These are phyloP conservation scores for Vidua chalybeata DNA, from an alignment of 2,113 vertebrate species.

Conservation along the genomic window DNA sequence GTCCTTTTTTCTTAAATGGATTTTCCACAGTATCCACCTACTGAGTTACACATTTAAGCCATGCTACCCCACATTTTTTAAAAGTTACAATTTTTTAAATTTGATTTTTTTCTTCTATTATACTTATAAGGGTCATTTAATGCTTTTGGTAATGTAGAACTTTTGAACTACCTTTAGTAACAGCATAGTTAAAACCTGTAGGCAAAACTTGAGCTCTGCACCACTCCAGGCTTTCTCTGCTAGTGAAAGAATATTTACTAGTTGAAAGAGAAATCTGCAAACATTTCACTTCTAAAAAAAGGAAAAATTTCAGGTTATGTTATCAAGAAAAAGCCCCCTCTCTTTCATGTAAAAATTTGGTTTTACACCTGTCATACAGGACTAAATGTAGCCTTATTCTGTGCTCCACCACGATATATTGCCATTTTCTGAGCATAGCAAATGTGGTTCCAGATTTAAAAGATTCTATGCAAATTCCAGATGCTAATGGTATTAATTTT, in stretches of 20 bases:
- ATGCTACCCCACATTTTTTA: fast-evolving
- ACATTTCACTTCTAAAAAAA: neutral
- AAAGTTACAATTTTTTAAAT: neutral
- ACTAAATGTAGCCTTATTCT: conserved; percentile 1
- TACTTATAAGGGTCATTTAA: neutral
- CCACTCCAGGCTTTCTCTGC: neutral
- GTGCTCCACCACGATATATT: neutral
- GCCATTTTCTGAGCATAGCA: neutral
- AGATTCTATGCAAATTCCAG: conserved; percentile 13
- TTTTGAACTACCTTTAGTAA: neutral
- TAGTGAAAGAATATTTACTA: neutral
- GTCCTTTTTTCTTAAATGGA: neutral
- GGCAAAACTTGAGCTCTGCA: neutral
- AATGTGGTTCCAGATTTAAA: conserved; percentile 11
- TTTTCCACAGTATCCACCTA: neutral
- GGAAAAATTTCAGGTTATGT: neutral
- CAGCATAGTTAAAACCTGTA: neutral
- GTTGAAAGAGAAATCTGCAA: neutral
- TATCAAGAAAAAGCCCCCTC: neutral
- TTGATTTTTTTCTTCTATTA: neutral
- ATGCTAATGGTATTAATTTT: conserved; percentile 23
- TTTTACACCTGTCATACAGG: neutral
- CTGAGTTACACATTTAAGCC: neutral
- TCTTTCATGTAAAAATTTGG: neutral
- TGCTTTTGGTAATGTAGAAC: neutral